Percentiles rank a stretch among this genome's conserved stretches.
Evolutionary conservation across 2,797 vertebrate species (phyloP).

Genomic region (Ptychadena robeensis): DNA sequence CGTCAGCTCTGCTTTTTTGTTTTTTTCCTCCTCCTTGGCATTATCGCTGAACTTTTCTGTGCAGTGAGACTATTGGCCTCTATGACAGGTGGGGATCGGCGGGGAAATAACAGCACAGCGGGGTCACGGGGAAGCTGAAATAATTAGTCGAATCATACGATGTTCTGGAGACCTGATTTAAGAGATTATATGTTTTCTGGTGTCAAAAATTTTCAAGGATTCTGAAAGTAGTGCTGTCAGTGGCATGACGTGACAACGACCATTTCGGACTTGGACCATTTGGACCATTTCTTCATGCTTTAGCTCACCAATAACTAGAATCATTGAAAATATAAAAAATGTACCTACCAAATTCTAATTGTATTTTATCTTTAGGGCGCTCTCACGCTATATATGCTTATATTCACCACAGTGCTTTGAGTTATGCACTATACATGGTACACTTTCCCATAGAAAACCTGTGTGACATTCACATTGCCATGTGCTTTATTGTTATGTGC

Average conservation of each 20-base stretch:
- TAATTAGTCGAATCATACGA: not conserved
- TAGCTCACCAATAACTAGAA: not conserved
- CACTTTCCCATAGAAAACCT: too few species aligned
- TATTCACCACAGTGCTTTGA: too few species aligned
- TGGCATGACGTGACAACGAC: not conserved
- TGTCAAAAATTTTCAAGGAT: not conserved
- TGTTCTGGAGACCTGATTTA: not conserved
- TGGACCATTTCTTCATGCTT: too few species aligned
- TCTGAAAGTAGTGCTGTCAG: not conserved
- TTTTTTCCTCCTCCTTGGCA: slow-evolving; percentile 7
- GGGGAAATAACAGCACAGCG: not conserved
- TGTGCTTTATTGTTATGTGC: too few species aligned
- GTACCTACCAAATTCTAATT: too few species aligned
- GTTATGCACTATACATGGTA: too few species aligned
- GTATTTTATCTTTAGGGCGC: too few species aligned
- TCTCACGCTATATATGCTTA: too few species aligned
- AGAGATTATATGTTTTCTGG: not conserved
- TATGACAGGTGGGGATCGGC: slow-evolving; percentile 5
- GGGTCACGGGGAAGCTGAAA: not conserved
- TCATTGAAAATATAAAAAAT: too few species aligned
- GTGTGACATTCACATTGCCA: too few species aligned
- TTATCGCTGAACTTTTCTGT: slow-evolving; percentile 16
- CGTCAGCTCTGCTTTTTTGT: slow-evolving; percentile 54
- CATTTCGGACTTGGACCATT: not conserved
- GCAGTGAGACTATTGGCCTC: not conserved